phyloP scores from a whole-genome alignment of 1,140 invertebrate species.

The Heliconius hewitsoni region DNA sequence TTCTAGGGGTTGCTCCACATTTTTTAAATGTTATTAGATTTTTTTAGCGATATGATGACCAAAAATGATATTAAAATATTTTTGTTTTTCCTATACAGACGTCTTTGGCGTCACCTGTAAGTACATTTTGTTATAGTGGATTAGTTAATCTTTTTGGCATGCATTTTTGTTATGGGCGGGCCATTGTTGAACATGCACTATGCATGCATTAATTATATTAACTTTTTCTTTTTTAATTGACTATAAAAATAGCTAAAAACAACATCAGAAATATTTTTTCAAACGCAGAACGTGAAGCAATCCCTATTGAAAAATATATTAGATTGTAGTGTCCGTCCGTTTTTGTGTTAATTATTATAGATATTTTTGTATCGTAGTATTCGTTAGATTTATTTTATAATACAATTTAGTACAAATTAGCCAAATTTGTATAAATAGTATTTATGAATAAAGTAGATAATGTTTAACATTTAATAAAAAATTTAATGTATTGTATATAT shows the following conservation, averaged over 20 bases:
- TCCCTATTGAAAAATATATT: constrained; percentile 23
- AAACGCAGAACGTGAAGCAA: constrained; percentile 21
- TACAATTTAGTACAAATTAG: constrained; percentile 27
- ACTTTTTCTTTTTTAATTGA: neutral
- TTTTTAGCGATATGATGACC: neutral
- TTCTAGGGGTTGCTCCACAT: constrained; percentile 36
- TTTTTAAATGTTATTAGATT: neutral
- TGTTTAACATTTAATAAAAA: neutral
- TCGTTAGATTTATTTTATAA: neutral
- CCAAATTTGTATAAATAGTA: constrained; percentile 1
- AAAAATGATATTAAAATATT: neutral
- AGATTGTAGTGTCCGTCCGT: neutral
- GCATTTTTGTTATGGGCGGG: constrained; percentile 4
- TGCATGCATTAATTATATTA: neutral
- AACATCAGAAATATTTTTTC: neutral
- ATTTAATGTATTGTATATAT: constrained; percentile 1
- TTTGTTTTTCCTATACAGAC: constrained; percentile 33
- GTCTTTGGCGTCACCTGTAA: constrained; percentile 35
- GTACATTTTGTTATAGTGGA: constrained; percentile 24
- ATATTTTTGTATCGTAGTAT: constrained; percentile 17
- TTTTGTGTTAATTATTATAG: neutral
- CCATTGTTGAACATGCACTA: neutral
- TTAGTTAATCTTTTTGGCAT: constrained; percentile 16
- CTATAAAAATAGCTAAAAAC: neutral
- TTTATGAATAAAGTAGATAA: constrained; percentile 23